Conservation (phyloP, 2,797 vertebrate genomes). For the Anguilla pacifica region DNA sequence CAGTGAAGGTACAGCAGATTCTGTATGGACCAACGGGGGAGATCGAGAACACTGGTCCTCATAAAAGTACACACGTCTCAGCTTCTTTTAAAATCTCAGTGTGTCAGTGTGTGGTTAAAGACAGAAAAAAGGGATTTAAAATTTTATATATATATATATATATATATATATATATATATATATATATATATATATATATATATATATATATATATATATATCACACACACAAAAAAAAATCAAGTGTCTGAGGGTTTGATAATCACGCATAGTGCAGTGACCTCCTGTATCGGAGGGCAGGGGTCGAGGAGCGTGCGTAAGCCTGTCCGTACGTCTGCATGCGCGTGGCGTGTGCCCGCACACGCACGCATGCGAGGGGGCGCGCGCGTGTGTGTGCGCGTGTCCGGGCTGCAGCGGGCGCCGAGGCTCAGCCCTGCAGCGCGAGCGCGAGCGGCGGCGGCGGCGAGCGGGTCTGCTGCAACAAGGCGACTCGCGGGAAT, state of each 20-base stretch:
- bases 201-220: too few relatives aligned
- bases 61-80: background rate
- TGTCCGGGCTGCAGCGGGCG: background rate
- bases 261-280: background rate
- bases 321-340: background rate
- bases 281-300: background rate
- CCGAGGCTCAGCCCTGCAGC: conserved; percentile 49
- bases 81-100: background rate
- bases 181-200: too few relatives aligned
- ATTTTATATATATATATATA: too few relatives aligned
- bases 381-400: conserved; percentile 24
- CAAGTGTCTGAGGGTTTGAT: too few relatives aligned
- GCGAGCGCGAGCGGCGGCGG: conserved; percentile 35
- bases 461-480: conserved; percentile 43
- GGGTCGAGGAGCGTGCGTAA: background rate
- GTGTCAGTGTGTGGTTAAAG: background rate
- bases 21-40: background rate
- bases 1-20: background rate
- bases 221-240: too few relatives aligned
- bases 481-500: conserved; percentile 52
- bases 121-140: background rate
- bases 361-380: conserved; percentile 29
- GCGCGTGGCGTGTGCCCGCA: conserved; percentile 4
- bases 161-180: too few relatives aligned
- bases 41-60: background rate